Conservation (phyloP, 2,113 vertebrate genomes). For the Calidris pygmaea region DNA sequence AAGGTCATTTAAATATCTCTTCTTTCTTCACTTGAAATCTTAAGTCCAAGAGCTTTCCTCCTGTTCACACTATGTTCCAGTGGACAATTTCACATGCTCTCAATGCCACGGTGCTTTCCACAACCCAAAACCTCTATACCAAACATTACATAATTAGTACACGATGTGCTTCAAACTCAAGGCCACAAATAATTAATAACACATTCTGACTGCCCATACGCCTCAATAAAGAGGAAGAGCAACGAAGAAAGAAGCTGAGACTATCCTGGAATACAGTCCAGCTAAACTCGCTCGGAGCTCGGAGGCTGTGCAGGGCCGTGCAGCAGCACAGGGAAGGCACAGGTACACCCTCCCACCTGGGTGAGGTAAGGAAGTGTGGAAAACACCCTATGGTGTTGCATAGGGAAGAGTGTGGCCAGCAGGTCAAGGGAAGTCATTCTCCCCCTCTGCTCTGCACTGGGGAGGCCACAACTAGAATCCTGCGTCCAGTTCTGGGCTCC, state of each 20-base stretch:
- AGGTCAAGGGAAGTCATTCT: too few relatives aligned
- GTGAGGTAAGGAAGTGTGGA: fast-evolving
- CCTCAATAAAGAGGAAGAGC: fast-evolving
- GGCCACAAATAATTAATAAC: neutral
- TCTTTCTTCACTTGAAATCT: neutral
- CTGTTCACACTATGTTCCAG: neutral
- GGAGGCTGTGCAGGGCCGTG: fast-evolving
- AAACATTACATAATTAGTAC: neutral
- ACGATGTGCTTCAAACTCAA: neutral
- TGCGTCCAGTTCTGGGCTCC: too few relatives aligned
- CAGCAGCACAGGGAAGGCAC: neutral
- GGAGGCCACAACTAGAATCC: too few relatives aligned
- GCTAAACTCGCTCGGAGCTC: fast-evolving
- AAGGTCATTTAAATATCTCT: neutral
- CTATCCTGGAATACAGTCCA: fast-evolving
- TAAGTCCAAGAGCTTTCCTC: neutral
- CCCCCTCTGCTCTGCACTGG: too few relatives aligned
- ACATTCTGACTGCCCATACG: neutral
- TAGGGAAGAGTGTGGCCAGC: too few relatives aligned
- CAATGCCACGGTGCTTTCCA: neutral
- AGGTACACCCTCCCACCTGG: neutral
- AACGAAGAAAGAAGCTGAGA: neutral
- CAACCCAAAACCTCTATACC: neutral
- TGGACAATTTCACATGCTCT: neutral
- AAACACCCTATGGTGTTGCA: neutral